Base-by-base conservation (phyloP, 2,797 vertebrate species). In the Catharus ustulatus region DNA sequence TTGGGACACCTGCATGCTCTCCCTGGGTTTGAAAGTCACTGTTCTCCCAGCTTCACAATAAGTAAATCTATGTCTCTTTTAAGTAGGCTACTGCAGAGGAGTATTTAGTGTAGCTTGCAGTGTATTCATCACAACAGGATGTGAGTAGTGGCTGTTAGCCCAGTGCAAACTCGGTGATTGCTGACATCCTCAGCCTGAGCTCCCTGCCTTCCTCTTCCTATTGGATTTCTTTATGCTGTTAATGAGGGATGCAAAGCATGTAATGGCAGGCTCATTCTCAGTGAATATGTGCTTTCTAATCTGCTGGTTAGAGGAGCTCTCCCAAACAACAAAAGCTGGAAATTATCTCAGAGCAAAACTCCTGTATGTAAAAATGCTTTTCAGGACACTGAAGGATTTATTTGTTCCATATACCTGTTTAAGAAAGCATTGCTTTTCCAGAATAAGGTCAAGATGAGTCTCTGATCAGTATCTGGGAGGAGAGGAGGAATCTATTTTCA, bases 381-480 rank as follows among this genome's bases (percentile, higher is more conserved):
- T 68, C 74, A 88, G 68, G 90, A 84, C 62, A 57, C 71, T 8
- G 89, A 93, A 98, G 98, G 98, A 99, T 99, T 99, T 99, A 99
- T 98, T 98, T 97, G 96, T 98, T 98, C 98, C 97, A 98, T 98
- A 97, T 98, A 98, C 98, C 98, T 98, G 98, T 97, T 98, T 97
- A 98, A 98, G 98, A 98, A 99, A 98, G 98, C 98, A 98, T 97
- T 97, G 98, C 98, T 98, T 97, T 97, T 97, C 96, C 97, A 97
- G 97, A 97, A 98, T 98, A 98, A 99, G 99, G 99, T 99, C 98
- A 98, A 93, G 97, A 98, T 97, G 98, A 98, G 98, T 96, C 97
- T 97, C 97, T 98, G 98, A 99, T 99, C 98, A 91, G 98, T 99
- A 99, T 99, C 98, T 98, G 97, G 98, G 98, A 98, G 97, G 98